phyloP scores from a whole-genome alignment of 2,888 invertebrate genomes.

The Drosophila seclusa region DNA sequence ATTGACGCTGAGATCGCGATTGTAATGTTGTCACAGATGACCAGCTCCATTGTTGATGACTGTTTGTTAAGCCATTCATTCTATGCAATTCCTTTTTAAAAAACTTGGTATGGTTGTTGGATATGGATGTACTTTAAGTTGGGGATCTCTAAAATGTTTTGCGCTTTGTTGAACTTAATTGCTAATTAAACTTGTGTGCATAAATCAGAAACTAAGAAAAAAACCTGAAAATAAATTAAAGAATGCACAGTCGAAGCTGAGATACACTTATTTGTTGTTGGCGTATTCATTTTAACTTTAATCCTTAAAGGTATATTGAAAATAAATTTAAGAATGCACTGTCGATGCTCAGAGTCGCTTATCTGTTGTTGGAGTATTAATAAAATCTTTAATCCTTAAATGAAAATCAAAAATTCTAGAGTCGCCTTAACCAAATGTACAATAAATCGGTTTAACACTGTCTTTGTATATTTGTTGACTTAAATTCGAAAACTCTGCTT shows the following conservation, averaged over 20 bases:
- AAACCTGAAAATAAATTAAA: constrained; percentile 8
- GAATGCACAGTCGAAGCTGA: background rate
- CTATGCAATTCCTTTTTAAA: background rate
- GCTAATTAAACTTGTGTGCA: constrained; percentile 44
- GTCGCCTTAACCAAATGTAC: background rate
- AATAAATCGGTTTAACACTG: background rate
- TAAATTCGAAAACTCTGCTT: background rate
- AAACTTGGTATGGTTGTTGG: background rate
- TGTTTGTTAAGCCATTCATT: background rate
- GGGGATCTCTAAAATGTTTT: background rate
- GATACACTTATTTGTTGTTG: background rate
- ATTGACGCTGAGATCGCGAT: background rate
- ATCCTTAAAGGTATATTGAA: background rate
- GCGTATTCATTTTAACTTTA: too few relatives aligned
- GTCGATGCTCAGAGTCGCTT: background rate
- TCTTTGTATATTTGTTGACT: background rate
- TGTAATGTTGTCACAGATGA: constrained; percentile 2
- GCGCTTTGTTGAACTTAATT: constrained; percentile 37
- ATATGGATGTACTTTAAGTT: background rate
- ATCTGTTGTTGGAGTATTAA: background rate
- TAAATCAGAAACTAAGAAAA: constrained; percentile 25
- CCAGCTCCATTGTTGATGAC: background rate
- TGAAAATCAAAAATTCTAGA: background rate
- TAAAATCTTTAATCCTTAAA: background rate
- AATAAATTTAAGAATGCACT: background rate